These are phyloP conservation scores for Sphenodon punctatus DNA, from an alignment of 2,797 vertebrate genomes.

Conservation along the genomic window DNA sequence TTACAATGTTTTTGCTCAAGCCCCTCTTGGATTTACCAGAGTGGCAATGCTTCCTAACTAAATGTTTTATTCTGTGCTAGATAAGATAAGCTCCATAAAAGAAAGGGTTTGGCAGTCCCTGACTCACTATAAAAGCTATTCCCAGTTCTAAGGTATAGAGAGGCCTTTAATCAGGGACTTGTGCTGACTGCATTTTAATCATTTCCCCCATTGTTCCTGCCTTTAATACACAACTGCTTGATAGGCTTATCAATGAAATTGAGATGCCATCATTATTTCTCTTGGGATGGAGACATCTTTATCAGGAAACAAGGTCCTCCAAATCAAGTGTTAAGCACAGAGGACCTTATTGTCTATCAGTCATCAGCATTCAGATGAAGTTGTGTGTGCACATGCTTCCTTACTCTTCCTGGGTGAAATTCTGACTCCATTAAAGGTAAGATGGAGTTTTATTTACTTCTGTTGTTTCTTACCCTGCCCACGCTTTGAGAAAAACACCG, in stretches of 20 bases:
- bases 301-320: constrained; percentile 56
- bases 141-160: constrained; percentile 18
- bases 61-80: constrained; percentile 41
- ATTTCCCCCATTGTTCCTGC: too few species aligned
- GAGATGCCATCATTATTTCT: constrained; percentile 23
- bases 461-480: too few species aligned
- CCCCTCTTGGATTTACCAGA: constrained; percentile 57
- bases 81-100: constrained; percentile 69
- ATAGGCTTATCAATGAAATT: constrained; percentile 54
- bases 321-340: constrained; percentile 42
- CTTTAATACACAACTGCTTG: too few species aligned
- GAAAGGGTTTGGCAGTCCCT: constrained; percentile 59
- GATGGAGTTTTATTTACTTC: too few species aligned
- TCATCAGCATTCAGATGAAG: neutral
- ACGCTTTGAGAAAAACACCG: too few species aligned
- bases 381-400: constrained; percentile 19
- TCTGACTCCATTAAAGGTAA: neutral
- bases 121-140: constrained; percentile 59
- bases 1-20: constrained; percentile 55
- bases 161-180: too few species aligned
- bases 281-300: constrained; percentile 5
- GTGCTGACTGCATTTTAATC: constrained; percentile 47
- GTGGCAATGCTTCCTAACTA: constrained; percentile 34
- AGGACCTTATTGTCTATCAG: neutral
- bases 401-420: neutral